Conservation (phyloP, 1,140 invertebrate genomes). For the Mesaphorura yosii region DNA sequence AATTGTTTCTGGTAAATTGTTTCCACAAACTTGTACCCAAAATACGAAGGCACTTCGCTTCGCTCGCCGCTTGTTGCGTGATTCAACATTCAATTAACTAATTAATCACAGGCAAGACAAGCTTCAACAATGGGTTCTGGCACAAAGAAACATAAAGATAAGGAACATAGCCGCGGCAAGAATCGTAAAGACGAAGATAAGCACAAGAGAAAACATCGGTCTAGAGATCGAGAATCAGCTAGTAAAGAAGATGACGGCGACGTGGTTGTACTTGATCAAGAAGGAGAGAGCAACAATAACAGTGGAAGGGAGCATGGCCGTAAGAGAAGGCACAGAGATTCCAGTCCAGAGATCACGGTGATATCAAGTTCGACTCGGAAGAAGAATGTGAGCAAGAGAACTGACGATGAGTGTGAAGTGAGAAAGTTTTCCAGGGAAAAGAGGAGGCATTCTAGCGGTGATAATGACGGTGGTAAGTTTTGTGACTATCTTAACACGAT, state of each 20-base stretch:
- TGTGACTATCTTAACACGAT: no score
- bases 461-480: no score
- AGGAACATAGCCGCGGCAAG: constrained; percentile 19
- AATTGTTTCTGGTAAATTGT: no score
- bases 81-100: neutral
- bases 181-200: constrained; percentile 15
- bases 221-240: neutral
- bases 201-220: constrained; percentile 11
- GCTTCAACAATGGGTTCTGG: constrained; percentile 25
- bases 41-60: neutral
- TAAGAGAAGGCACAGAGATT: constrained; percentile 18
- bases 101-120: no score
- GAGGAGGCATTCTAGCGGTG: no score
- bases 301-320: neutral
- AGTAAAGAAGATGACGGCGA: constrained; percentile 6
- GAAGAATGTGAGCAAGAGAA: no score
- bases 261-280: constrained; percentile 11
- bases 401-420: no score
- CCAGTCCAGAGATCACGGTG: no score
- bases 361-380: no score
- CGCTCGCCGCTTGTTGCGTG: neutral
- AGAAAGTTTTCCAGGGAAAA: no score
- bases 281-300: neutral
- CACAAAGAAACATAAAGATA: constrained; percentile 31
- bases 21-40: neutral